Conservation (phyloP, 1,140 invertebrate species). For the Caenorhabditis elegans region WBcel235 BX284602.5:5854001-5854500, state of each 20-base stretch:
- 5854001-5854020: too few species aligned
- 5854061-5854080: too few species aligned
- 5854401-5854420: too few species aligned
- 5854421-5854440: too few species aligned
- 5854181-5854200: slow-evolving; percentile 5
- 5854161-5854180: slow-evolving; percentile 7
- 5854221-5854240: neutral
- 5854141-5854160: neutral
- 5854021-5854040: too few species aligned
- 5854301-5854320: neutral
- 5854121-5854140: slow-evolving; percentile 4
- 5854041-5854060: too few species aligned
- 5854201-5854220: neutral
- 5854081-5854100: neutral
- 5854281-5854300: neutral
- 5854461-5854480: neutral
- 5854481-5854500: neutral
- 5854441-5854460: neutral
- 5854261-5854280: neutral
- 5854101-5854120: neutral
- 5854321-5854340: neutral
- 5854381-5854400: neutral
- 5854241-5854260: slow-evolving; percentile 4
- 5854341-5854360: neutral
- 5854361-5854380: neutral